Base-by-base conservation (phyloP, 2,888 invertebrate species). In the Scaptomyza tumidula region DNA sequence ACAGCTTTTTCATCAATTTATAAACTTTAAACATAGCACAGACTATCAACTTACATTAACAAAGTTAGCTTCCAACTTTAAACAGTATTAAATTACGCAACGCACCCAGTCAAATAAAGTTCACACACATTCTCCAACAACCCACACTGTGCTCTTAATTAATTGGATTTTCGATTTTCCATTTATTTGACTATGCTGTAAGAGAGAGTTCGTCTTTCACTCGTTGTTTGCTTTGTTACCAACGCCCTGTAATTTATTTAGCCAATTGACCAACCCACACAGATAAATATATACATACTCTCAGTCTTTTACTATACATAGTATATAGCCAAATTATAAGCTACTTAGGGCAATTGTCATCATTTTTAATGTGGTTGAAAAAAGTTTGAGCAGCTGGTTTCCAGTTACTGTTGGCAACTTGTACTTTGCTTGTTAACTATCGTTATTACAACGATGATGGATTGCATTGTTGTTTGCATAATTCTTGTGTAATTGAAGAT, bases 131-230 rank as follows among this genome's bases (percentile, higher is more conserved):
- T n/a, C 9, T 13, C 14, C n/a, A 9, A 37, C 2, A 11, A 6
- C n/a, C 13, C 24, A 4, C n/a, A 19, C 11, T 11, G 4, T 16
- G 41, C 45, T 39, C 7, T 39, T 64, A 66, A 71, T 75, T 75
- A 75, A 75, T 71, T 62, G 66, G 50, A 71, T 71, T 71, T 71
- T 62, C 56, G 46, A 60, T 66, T 71, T 75, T 62, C 59, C 71
- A 71, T 71, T 71, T 35, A 66, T 71, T 59, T 61, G 60, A 19
- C 39, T 29, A 41, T 44, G 44, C 39, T 7, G 50, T 16, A 10
- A 33, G 33, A 7, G 14, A 27, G 53, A 35, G 44, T 29, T 75
- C 59, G 29, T 59, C 65, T 75, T 62, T 58, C 65, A 39, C 29
- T 27, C 19, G 10, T 19, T 49, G 31, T 39, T 44, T 37, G 37